A percentile compares a stretch with the other conserved stretches of the same genome.
Evolutionary conservation across 2,888 invertebrate species (phyloP).

Genomic region (Trypoxylon attenuatum): DNA sequence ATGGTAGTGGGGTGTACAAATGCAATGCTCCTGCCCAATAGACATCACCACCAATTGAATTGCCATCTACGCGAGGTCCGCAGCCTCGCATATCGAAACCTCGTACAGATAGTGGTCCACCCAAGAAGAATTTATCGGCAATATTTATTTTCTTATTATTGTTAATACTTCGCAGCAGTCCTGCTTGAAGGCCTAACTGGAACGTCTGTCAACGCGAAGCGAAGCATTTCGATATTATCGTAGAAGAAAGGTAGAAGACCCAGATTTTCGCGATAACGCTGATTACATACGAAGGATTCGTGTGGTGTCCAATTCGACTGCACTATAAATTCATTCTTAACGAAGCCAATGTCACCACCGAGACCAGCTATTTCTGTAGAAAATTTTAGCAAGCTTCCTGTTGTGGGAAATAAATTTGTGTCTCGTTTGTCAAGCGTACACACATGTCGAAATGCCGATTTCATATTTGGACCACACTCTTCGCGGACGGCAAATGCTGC

Average conservation of each 20-base stretch:
- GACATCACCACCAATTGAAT: slow-evolving; percentile 83
- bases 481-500: slow-evolving; percentile 91
- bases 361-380: slow-evolving; percentile 90
- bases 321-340: slow-evolving; percentile 86
- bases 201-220: slow-evolving; percentile 77
- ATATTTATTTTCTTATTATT: slow-evolving; percentile 79
- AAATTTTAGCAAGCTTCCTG: slow-evolving; percentile 83
- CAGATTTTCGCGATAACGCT: too few species aligned
- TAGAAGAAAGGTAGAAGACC: too few species aligned
- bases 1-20: slow-evolving; percentile 92
- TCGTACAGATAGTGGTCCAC: slow-evolving; percentile 91
- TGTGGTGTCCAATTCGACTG: slow-evolving; percentile 83
- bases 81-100: slow-evolving; percentile 93
- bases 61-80: slow-evolving; percentile 88
- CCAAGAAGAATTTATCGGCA: slow-evolving; percentile 88
- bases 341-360: slow-evolving; percentile 93
- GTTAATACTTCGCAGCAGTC: slow-evolving; percentile 80
- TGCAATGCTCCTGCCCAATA: slow-evolving; percentile 93
- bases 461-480: slow-evolving; percentile 91
- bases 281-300: slow-evolving; percentile 78
- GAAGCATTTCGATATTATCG: too few species aligned
- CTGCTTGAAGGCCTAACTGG: slow-evolving; percentile 82
- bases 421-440: slow-evolving; percentile 88
- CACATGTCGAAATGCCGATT: slow-evolving; percentile 90
- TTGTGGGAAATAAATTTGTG: slow-evolving; percentile 85